These are phyloP conservation scores for Osmerus eperlanus DNA, from an alignment of 2,113 vertebrate genomes.

Conservation along the genomic window DNA sequence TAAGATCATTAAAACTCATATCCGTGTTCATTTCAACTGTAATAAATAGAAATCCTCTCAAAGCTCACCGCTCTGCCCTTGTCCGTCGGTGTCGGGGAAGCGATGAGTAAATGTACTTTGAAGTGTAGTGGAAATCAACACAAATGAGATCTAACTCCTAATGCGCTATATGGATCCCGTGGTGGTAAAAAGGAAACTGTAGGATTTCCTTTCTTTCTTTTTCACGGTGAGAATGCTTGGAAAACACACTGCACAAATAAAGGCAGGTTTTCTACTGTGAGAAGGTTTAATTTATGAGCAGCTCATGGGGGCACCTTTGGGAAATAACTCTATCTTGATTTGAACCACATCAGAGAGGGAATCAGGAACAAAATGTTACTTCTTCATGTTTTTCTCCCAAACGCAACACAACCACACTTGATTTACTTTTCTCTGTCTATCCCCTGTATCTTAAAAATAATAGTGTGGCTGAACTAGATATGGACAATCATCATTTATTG, in stretches of 20 bases:
- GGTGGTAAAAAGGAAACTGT: slow-evolving; percentile 40
- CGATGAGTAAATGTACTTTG: slow-evolving; percentile 52
- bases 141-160: slow-evolving; percentile 52
- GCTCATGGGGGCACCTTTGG: slow-evolving; percentile 6
- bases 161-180: slow-evolving; percentile 42
- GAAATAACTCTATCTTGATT: slow-evolving; percentile 33
- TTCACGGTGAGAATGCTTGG: slow-evolving; percentile 31
- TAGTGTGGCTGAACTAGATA: slow-evolving; percentile 12
- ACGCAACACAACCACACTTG: background rate
- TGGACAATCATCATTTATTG: slow-evolving; percentile 31
- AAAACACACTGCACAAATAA: slow-evolving; percentile 35
- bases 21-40: slow-evolving; percentile 28
- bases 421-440: background rate
- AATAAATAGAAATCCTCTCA: slow-evolving; percentile 26
- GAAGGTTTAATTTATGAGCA: slow-evolving; percentile 27
- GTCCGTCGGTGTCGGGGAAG: slow-evolving; percentile 38
- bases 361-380: background rate
- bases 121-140: slow-evolving; percentile 58
- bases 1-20: slow-evolving; percentile 33
- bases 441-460: background rate
- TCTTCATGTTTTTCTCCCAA: background rate
- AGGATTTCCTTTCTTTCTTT: slow-evolving; percentile 51
- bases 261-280: slow-evolving; percentile 14
- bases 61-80: slow-evolving; percentile 15
- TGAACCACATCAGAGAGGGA: background rate